phyloP scores from a whole-genome alignment of 1,140 invertebrate species.

The Neuroterus valhalla region DNA sequence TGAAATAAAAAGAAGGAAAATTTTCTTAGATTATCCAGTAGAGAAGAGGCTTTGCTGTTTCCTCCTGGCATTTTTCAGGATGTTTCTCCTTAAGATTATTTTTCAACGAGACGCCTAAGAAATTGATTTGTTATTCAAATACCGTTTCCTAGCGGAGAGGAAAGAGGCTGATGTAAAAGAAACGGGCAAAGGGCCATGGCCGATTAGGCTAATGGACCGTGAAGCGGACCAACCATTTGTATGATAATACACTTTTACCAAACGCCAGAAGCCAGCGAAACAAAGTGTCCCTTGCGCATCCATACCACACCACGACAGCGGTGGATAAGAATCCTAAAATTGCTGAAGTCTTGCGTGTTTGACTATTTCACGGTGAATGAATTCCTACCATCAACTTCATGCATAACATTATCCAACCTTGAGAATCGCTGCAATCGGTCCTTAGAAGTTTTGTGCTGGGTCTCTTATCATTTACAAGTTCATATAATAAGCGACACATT shows the following conservation, averaged over 20 bases:
- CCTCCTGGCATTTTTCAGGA: conserved; percentile 10
- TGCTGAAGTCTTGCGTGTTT: conserved; percentile 24
- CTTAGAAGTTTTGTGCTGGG: not conserved
- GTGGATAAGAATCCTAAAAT: conserved; percentile 37
- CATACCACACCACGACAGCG: conserved; percentile 40
- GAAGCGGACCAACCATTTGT: conserved; percentile 58
- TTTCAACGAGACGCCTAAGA: conserved; percentile 20
- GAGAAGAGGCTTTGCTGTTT: conserved; percentile 1
- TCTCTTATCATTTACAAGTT: too few species aligned
- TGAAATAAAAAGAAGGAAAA: not conserved
- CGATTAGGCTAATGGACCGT: conserved; percentile 60
- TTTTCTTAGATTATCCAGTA: not conserved
- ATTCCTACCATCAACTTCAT: not conserved
- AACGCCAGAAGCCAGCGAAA: conserved; percentile 42
- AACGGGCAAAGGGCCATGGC: conserved; percentile 52
- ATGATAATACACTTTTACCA: conserved; percentile 59
- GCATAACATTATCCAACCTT: conserved; percentile 33
- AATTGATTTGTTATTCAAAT: conserved; percentile 60
- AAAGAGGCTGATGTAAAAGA: conserved; percentile 40
- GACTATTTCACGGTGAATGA: conserved; percentile 33
- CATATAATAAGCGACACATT: too few species aligned
- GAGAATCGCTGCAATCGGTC: conserved; percentile 27
- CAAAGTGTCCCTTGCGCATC: conserved; percentile 50
- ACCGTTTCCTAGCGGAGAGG: conserved; percentile 48
- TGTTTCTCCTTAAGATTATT: not conserved